Base-by-base conservation (phyloP, 1,140 invertebrate genomes). In the Aphelenchoides avenae region DNA sequence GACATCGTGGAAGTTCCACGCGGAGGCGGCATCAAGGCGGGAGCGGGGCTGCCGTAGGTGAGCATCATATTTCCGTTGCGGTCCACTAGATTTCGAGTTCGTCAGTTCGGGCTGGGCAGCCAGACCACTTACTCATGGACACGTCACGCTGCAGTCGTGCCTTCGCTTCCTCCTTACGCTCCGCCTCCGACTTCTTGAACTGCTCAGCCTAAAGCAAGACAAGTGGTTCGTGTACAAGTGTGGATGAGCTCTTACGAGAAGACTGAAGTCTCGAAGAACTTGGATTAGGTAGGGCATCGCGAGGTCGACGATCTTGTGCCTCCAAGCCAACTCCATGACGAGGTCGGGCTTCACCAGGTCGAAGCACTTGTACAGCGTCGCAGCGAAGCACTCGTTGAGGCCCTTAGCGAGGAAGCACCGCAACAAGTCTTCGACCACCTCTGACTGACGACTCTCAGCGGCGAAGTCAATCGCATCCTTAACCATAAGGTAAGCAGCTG, bases 211-310 rank as follows among this genome's bases (percentile, higher is more conserved):
- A 30, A 27, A 69, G 57, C 39, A 29, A 26, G 46, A 3, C 30
- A 7, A 15, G 18, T 1, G 50, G 29, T n/a, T n/a, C n/a, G n/a
- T n/a, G 20, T 33, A 39, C 54, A 9, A 51, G 30, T 37, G 50
- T 31, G 40, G 31, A 11, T 5, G 24, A 33, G 22, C 5, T n/a
- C 47, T 9, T 27, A 73, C 57, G 31, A 68, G 40, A 11, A 40
- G 61, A 5, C 57, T 54, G 50, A 60, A 86, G 75, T 87, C 85
- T 27, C 84, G 78, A 78, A 85, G 85, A 68, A 91, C 88, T 66
- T 96, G 94, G 70, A 99, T 94, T 76, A 99, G 85, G 81, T 93
- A 99, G 39, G 95, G 95, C 94, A 98, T 98, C 40, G 94, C 93
- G 79, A 94, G 97, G 82, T 98, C 91, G 84, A 94, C 90, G 66